phyloP scores from a whole-genome alignment of 2,888 invertebrate species.

The Amiota communis region DNA sequence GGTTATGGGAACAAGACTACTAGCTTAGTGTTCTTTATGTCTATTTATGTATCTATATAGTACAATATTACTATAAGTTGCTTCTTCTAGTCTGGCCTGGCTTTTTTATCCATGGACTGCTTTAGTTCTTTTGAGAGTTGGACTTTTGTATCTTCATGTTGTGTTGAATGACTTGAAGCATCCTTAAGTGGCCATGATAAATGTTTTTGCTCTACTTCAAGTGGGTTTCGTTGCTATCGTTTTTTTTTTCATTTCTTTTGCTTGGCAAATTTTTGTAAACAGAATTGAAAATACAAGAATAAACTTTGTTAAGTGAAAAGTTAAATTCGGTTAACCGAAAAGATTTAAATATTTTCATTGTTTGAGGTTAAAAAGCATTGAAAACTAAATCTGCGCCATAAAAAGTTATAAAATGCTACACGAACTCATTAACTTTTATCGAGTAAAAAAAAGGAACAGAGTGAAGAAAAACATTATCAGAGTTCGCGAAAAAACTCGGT shows the following conservation, averaged over 20 bases:
- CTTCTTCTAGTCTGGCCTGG: not conserved
- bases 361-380: no score
- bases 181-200: conserved; percentile 8
- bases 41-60: not conserved
- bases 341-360: not conserved
- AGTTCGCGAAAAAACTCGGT: not conserved
- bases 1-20: not conserved
- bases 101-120: not conserved
- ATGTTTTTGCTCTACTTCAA: conserved; percentile 8
- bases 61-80: no score
- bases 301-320: not conserved
- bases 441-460: not conserved
- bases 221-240: not conserved
- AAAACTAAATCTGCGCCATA: not conserved
- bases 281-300: not conserved
- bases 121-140: conserved; percentile 8
- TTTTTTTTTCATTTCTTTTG: not conserved
- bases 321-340: not conserved
- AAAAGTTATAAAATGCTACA: not conserved
- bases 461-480: not conserved
- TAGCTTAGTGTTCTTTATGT: conserved; percentile 3
- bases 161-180: not conserved
- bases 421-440: conserved; percentile 16
- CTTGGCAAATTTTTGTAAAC: not conserved
- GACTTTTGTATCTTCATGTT: not conserved